Conservation (phyloP, 1,140 invertebrate species). For the Drosophila biarmipes region DNA sequence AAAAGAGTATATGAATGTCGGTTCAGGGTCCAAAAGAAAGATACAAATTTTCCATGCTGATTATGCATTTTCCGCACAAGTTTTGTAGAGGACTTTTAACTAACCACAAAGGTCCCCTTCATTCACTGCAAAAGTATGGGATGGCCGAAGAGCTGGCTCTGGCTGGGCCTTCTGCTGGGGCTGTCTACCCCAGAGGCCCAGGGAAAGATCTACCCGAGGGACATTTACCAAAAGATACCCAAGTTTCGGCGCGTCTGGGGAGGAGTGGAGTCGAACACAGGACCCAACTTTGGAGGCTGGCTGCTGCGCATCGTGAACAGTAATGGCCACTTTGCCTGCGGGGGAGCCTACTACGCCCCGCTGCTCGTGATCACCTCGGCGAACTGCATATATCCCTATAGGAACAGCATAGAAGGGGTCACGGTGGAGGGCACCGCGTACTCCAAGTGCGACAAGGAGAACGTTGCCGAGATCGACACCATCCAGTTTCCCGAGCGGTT, state of each 20-base stretch:
- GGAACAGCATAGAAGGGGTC: constrained; percentile 9
- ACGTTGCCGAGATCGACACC: constrained; percentile 25
- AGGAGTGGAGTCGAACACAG: constrained; percentile 13
- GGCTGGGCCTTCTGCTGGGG: background rate
- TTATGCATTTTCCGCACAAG: background rate
- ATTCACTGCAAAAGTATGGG: background rate
- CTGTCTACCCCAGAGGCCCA: background rate
- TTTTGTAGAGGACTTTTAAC: background rate
- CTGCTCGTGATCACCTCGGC: constrained; percentile 41
- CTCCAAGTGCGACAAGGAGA: constrained; percentile 11
- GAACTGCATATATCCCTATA: constrained; percentile 31
- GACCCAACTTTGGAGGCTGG: constrained; percentile 28
- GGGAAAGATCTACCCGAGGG: constrained; percentile 6
- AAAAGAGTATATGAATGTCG: background rate
- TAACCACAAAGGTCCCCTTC: background rate
- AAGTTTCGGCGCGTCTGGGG: constrained; percentile 7
- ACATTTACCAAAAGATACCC: background rate
- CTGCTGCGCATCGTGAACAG: constrained; percentile 23
- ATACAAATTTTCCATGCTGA: background rate
- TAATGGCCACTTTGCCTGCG: constrained; percentile 37
- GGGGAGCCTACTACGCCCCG: constrained; percentile 36
- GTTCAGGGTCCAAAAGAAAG: too few relatives aligned
- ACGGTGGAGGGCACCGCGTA: constrained; percentile 18
- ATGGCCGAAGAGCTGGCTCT: background rate
- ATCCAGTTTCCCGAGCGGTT: constrained; percentile 8